phyloP scores from a whole-genome alignment of 2,888 invertebrate genomes.

The Pollenia griseotomentosa region DNA sequence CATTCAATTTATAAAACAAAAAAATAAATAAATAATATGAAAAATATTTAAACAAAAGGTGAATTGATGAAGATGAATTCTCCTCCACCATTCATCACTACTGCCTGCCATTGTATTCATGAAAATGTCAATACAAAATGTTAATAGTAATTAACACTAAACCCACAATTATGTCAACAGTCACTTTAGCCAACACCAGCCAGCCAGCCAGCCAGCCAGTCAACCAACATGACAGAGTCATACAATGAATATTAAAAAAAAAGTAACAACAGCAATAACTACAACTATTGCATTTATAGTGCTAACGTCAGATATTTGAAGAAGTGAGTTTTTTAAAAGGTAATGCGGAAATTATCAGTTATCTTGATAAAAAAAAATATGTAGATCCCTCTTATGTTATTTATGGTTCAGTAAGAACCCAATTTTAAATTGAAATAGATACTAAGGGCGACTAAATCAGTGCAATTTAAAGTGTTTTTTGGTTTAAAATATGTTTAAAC shows the following conservation, averaged over 20 bases:
- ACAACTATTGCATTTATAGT: background rate
- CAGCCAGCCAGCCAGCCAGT: slow-evolving; percentile 35
- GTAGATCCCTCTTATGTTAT: too few species aligned
- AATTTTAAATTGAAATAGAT: too few species aligned
- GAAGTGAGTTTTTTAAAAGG: background rate
- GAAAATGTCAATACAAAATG: slow-evolving; percentile 67
- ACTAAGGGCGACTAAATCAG: too few species aligned
- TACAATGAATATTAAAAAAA: slow-evolving; percentile 37
- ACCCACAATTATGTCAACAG: slow-evolving; percentile 81
- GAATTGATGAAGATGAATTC: background rate
- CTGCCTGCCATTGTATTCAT: slow-evolving; percentile 46
- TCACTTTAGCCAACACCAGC: slow-evolving; percentile 78
- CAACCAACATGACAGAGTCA: background rate
- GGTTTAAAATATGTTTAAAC: too few species aligned
- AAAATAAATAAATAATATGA: slow-evolving; percentile 16
- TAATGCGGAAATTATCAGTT: too few species aligned
- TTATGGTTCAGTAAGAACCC: too few species aligned
- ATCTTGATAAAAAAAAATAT: too few species aligned
- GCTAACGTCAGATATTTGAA: background rate
- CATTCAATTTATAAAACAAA: slow-evolving; percentile 17
- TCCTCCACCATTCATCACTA: slow-evolving; percentile 24
- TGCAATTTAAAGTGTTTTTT: too few species aligned
- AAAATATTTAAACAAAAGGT: slow-evolving; percentile 29
- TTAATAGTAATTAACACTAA: slow-evolving; percentile 80
- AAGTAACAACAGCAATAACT: background rate